phyloP scores from a whole-genome alignment of 2,113 vertebrate species.

The Smithornis capensis region DNA sequence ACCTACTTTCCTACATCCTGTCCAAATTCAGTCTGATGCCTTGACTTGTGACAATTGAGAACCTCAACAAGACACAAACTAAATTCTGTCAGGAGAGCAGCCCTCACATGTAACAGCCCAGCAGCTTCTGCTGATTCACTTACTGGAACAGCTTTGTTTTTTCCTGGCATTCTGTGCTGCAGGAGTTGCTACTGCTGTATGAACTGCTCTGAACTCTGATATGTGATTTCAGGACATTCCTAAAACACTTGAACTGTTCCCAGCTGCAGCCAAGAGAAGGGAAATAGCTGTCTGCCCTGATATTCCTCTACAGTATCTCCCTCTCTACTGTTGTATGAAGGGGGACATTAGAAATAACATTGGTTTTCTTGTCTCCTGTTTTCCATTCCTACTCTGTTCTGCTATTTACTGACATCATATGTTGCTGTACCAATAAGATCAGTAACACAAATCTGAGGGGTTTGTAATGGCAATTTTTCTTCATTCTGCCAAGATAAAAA shows the following conservation, averaged over 20 bases:
- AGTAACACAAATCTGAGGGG: neutral
- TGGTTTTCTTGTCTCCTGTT: neutral
- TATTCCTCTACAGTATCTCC: neutral
- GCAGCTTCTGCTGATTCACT: neutral
- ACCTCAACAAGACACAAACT: neutral
- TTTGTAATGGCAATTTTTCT: neutral
- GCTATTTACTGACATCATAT: neutral
- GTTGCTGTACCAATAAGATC: neutral
- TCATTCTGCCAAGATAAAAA: neutral
- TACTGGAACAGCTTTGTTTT: neutral
- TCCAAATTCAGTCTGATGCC: neutral
- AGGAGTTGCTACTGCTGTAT: neutral
- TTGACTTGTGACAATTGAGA: neutral
- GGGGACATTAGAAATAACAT: neutral
- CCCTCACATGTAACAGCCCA: neutral
- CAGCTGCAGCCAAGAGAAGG: neutral
- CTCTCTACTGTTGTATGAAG: neutral
- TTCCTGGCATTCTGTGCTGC: neutral
- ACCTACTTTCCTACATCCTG: neutral
- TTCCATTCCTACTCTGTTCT: neutral
- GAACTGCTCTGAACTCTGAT: neutral
- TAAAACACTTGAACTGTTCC: neutral
- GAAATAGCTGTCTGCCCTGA: neutral
- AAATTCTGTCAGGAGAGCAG: neutral
- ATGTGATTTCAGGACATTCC: neutral